Conservation (phyloP, 2,888 invertebrate genomes). For the Eremobia ochroleuca region DNA sequence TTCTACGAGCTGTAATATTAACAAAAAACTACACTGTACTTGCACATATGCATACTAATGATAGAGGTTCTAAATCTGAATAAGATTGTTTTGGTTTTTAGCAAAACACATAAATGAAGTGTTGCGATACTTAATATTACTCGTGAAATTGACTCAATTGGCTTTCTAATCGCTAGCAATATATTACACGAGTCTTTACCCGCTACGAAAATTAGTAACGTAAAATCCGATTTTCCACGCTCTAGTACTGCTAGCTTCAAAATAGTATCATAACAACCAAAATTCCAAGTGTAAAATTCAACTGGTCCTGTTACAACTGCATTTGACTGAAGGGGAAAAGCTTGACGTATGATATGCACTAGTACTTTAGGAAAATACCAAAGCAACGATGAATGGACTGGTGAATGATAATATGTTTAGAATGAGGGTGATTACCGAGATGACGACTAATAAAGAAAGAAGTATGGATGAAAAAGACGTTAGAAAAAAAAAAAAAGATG, state of each 20-base stretch:
- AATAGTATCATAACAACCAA: not conserved
- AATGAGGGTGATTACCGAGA: not conserved
- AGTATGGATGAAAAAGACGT: not conserved
- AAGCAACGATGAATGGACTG: not conserved
- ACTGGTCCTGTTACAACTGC: too few relatives aligned
- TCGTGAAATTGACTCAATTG: not conserved
- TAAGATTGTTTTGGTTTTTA: not conserved
- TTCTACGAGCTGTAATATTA: constrained; percentile 16
- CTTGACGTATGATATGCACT: not conserved
- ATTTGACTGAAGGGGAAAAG: not conserved
- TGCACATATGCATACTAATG: not conserved
- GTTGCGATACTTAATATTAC: not conserved
- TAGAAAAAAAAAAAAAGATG: too few relatives aligned
- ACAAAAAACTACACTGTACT: not conserved
- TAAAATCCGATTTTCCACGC: not conserved
- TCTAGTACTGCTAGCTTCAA: not conserved
- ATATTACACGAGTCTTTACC: not conserved
- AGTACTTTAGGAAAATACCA: not conserved
- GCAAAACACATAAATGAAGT: not conserved
- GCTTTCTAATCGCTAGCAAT: not conserved
- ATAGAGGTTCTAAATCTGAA: not conserved
- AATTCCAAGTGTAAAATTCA: not conserved
- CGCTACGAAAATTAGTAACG: not conserved
- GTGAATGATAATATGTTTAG: not conserved
- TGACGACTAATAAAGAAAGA: not conserved